Percentiles rank a stretch among this genome's conserved stretches.
These are phyloP conservation scores for Galeopsomyia nigrocyanea DNA, from an alignment of 2,888 invertebrate genomes.

Conservation along the genomic window DNA sequence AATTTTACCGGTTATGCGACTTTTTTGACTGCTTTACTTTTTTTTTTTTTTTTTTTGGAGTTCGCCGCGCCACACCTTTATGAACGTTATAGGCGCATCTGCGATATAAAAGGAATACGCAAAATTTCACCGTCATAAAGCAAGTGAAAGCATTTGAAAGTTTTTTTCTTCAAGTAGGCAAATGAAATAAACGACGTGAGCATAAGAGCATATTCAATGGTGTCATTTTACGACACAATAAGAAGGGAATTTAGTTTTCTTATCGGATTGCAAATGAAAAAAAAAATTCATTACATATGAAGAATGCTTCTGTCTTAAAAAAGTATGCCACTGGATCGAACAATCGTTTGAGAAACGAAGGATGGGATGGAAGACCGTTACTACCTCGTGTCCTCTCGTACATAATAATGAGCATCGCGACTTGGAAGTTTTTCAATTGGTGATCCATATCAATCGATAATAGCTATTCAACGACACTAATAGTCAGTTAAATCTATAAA, in stretches of 20 bases:
- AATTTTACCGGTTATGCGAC: slow-evolving; percentile 40
- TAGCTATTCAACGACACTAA: slow-evolving; percentile 7
- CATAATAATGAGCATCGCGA: slow-evolving; percentile 58
- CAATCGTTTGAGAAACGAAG: slow-evolving; percentile 53
- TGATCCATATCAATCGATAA: not conserved
- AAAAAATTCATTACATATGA: not conserved
- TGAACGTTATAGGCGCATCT: slow-evolving; percentile 1
- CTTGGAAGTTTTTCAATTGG: slow-evolving; percentile 47
- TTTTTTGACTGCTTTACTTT: slow-evolving; percentile 1
- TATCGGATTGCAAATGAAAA: not conserved
- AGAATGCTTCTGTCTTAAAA: slow-evolving; percentile 40
- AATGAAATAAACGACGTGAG: not conserved
- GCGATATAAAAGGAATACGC: not conserved
- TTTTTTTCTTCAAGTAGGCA: not conserved
- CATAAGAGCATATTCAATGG: not conserved
- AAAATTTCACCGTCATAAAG: not conserved
- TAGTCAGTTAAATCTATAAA: no score
- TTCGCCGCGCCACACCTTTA: not conserved
- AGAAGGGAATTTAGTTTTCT: slow-evolving; percentile 12
- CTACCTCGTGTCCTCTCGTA: slow-evolving; percentile 47
- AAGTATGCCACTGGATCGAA: slow-evolving; percentile 62
- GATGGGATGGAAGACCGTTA: slow-evolving; percentile 57
- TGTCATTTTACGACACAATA: slow-evolving; percentile 26
- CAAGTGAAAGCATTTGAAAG: slow-evolving; percentile 39
- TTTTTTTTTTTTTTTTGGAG: not conserved